phyloP scores from a whole-genome alignment of 2,888 invertebrate genomes.

The Tribolium freemani region DNA sequence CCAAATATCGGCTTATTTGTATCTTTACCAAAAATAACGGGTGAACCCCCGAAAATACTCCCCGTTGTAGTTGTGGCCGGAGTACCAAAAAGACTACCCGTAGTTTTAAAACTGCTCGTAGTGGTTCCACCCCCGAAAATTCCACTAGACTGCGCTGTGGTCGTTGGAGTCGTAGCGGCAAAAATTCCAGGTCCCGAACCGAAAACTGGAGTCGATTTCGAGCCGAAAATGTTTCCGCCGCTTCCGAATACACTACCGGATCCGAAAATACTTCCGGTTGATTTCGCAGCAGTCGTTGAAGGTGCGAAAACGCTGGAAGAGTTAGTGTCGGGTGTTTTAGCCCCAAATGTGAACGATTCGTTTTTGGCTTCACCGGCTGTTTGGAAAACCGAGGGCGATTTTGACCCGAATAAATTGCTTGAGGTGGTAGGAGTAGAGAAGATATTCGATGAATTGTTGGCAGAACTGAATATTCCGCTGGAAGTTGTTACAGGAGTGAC shows the following conservation, averaged over 20 bases:
- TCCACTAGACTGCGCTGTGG: neutral
- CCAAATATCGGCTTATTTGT: conserved; percentile 32
- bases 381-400: neutral
- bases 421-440: conserved; percentile 28
- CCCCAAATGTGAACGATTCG: neutral
- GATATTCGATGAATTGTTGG: neutral
- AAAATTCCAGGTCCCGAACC: neutral
- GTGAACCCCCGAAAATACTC: conserved; percentile 50
- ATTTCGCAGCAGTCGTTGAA: neutral
- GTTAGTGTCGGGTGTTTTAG: neutral
- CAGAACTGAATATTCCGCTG: neutral
- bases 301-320: neutral
- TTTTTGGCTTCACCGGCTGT: neutral
- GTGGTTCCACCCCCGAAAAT: conserved; percentile 3
- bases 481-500: neutral
- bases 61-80: conserved; percentile 39
- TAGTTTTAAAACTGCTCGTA: neutral
- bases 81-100: conserved; percentile 14
- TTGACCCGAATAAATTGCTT: neutral
- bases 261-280: conserved; percentile 9
- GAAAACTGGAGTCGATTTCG: conserved; percentile 9
- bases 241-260: neutral
- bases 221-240: neutral
- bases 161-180: neutral
- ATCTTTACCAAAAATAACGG: conserved; percentile 5